Conservation (phyloP, 2,113 vertebrate species). For the Ailuropoda melanoleuca region DNA sequence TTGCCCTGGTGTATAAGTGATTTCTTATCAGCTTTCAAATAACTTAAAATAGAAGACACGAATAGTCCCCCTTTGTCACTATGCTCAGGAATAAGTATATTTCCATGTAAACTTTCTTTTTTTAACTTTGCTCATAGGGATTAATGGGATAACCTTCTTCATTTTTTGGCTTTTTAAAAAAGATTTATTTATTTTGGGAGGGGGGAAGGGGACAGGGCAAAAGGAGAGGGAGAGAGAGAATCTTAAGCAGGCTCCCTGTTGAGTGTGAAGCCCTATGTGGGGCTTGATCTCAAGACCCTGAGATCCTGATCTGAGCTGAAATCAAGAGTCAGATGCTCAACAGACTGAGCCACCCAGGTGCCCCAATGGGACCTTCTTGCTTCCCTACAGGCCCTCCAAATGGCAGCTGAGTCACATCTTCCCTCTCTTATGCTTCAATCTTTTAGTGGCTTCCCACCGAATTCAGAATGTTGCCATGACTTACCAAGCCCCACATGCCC, state of each 20-base stretch:
- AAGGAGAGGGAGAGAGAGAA: not conserved
- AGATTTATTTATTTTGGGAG: not conserved
- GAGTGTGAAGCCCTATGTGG: not conserved
- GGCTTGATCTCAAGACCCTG: not conserved
- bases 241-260: not conserved
- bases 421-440: not conserved
- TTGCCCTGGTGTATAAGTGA: not conserved
- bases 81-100: not conserved
- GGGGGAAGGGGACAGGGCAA: not conserved
- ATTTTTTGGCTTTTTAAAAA: too few species aligned
- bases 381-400: not conserved
- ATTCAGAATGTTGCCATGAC: not conserved
- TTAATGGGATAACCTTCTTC: accelerated
- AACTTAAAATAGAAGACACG: not conserved
- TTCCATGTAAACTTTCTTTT: not conserved
- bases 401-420: not conserved
- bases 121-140: not conserved
- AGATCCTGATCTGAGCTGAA: not conserved
- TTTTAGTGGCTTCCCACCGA: not conserved
- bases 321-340: not conserved
- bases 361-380: not conserved
- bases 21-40: constrained; percentile 16
- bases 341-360: not conserved
- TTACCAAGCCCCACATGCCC: accelerated
- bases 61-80: not conserved